phyloP scores from a whole-genome alignment of 2,113 vertebrate genomes.

The Pterocles orientalis region DNA sequence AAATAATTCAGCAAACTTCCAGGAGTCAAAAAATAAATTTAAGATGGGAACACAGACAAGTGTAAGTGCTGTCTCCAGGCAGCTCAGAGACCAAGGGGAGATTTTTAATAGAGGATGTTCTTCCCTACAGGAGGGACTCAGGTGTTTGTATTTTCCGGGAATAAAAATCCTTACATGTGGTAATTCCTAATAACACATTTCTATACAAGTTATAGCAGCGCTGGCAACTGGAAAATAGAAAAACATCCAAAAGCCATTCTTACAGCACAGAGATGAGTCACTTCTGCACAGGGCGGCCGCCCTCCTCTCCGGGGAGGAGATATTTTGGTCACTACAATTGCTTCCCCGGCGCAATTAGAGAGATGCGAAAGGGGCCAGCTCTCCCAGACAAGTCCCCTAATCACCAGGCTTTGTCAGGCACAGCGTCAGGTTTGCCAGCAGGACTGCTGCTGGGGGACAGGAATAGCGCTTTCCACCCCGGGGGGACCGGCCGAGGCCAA shows the following conservation, averaged over 20 bases:
- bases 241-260: background rate
- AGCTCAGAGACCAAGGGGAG: background rate
- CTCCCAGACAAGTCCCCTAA: background rate
- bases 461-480: background rate
- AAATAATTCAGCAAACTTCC: background rate
- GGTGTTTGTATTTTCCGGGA: background rate
- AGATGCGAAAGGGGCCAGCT: accelerated
- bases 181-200: background rate
- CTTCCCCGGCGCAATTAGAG: background rate
- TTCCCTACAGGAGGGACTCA: background rate
- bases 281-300: accelerated
- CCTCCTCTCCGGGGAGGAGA: background rate
- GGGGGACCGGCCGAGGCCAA: accelerated
- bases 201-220: background rate
- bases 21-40: background rate
- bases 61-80: no score
- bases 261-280: background rate
- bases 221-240: background rate
- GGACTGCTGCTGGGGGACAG: background rate
- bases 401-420: background rate
- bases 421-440: background rate
- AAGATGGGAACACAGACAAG: background rate
- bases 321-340: background rate
- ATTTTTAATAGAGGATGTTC: no score
- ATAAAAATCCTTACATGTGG: background rate